Evolutionary conservation across 1,140 invertebrate species (phyloP), one percentile per base, ranked within the genome.

Genomic region (Protaetia brevitarsis): DNA sequence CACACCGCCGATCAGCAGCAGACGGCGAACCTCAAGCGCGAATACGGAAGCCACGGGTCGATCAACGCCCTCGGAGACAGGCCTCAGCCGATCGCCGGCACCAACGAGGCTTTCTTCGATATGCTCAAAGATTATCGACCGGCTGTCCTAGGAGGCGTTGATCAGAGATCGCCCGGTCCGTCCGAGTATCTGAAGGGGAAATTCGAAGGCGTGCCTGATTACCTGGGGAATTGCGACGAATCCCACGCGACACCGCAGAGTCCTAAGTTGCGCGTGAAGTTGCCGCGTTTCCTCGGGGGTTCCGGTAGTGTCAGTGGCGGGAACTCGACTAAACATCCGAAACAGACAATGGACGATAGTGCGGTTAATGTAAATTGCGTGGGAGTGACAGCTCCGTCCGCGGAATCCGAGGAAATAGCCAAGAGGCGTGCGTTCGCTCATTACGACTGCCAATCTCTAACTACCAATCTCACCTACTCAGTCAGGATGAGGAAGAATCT

Each of bases 391-490:
- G 56, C 23, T 70, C 79, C 78, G 0, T 81, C 83, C 4, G 79
- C 81, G 8, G 85, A 86, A 65, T 76, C 83, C 1, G 84, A 88
- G 62, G 88, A 90, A 68, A 77, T 78, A 27, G 76, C 83, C 6
- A 82, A 85, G 71, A 77, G 85, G 75, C 86, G 92, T 68, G 90
- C 91, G 11, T 95, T 97, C 79, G 90, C 91, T 19, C 94, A 97
- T 78, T 95, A 93, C 82, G 95, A 97, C 75, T 93, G 92, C 74
- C 93, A 95, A 76, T 95, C 92, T 36, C 78, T 96, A 10, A 90
- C 89, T 34, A 92, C 94, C 11, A 93, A 94, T 78, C 79, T 95
- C 21, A 87, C 88, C 29, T 92, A 93, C 78, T 88, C 92, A 11
- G 88, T 87, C 5, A 85, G 88, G 70, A 79, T 91, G 1, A 79